Evolutionary conservation across 2,113 vertebrate genomes (phyloP), one percentile per base, ranked within the genome.

Genomic region (Pedionomus torquatus): DNA sequence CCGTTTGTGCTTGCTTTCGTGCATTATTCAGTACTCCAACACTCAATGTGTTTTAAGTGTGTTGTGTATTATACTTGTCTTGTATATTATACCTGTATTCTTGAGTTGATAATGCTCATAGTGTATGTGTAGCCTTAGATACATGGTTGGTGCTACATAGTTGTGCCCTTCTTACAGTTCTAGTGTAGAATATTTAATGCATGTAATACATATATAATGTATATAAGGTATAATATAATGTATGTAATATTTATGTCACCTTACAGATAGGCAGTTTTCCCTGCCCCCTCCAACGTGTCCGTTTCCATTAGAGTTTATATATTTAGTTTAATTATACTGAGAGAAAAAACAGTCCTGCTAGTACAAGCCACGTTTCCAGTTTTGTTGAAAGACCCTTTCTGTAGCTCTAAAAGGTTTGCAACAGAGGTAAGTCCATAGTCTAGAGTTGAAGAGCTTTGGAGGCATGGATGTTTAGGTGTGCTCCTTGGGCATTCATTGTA

Each of bases 391-490:
- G 26, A 35, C 30, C 17, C 4, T 91, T 77, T 61, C 17, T 44
- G 9, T 93, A 14, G 54, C n/a, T 0, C 0, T 55, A 3, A 69
- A 69, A 23, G 21, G 55, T 83, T 58, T 57, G n/a, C 8, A 25
- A 4, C 37, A 25, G 41, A 43, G 7, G 3, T 49, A 23, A 14
- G 28, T 61, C 23, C 4, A 0, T 12, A 68, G 80, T 10, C 5
- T 41, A 0, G 44, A 61, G 44, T 8, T 52, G 55, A 54, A 51
- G 68, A 16, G 14, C 37, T 87, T 55, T 71, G 71, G 31, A 41
- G n/a, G 17, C 35, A 1, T 5, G 33, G 30, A 6, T 41, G 3
- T 0, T 0, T 26, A 48, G 7, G 1, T 86, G 1, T 23, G 46
- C 44, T 37, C 3, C 68, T 49, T 46, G 44, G 49, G 10, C 23